Conservation (phyloP, 2,797 vertebrate species). For the Carduelis carduelis region DNA sequence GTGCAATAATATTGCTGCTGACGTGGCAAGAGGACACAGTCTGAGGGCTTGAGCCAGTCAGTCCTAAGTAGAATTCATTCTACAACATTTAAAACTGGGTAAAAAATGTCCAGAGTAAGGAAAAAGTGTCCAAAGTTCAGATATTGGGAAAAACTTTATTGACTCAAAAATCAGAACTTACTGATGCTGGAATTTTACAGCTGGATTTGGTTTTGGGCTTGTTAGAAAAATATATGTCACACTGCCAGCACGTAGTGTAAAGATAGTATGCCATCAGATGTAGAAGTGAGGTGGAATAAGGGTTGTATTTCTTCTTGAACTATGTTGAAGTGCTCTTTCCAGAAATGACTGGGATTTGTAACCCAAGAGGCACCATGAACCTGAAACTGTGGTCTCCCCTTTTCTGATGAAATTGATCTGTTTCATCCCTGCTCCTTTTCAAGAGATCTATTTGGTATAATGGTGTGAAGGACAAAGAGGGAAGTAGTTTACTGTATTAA, state of each 20-base stretch:
- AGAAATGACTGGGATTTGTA: neutral
- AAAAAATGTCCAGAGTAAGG: neutral
- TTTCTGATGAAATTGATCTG: neutral
- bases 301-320: neutral
- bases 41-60: neutral
- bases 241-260: neutral
- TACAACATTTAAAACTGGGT: neutral
- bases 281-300: neutral
- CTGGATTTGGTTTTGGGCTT: neutral
- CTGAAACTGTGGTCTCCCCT: neutral
- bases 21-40: neutral
- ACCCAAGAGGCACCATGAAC: neutral
- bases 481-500: neutral
- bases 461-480: neutral
- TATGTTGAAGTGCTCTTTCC: neutral
- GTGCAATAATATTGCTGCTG: neutral
- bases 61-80: neutral
- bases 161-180: neutral
- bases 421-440: neutral
- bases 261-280: neutral
- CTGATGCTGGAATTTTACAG: neutral
- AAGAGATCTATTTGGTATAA: neutral
- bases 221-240: neutral
- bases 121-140: neutral
- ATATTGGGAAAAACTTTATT: rapidly evolving